Evolutionary conservation across 1,140 invertebrate species (phyloP).

Genomic region (Megalonaias nervosa): DNA sequence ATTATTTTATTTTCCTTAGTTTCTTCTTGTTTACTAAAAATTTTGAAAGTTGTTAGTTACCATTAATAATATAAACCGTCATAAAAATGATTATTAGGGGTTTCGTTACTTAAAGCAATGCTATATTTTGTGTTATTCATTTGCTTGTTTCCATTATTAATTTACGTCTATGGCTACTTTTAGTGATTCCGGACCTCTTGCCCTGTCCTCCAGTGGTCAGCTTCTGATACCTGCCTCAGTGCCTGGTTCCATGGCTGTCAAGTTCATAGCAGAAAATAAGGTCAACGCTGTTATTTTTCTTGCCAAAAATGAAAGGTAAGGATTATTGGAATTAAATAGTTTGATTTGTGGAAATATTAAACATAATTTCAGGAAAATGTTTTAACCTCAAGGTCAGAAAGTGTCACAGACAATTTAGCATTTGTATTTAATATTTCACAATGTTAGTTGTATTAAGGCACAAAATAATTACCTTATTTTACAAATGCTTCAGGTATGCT

Average conservation of each 20-base stretch:
- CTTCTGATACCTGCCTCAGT: conserved; percentile 61
- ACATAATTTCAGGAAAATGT: too few relatives aligned
- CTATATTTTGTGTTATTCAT: background rate
- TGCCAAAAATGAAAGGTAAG: conserved; percentile 49
- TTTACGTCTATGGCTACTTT: conserved; percentile 5
- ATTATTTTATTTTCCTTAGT: background rate
- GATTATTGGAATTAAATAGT: too few relatives aligned
- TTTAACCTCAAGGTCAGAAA: too few relatives aligned
- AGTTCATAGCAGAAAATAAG: conserved; percentile 55
- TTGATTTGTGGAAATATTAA: too few relatives aligned
- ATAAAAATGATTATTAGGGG: background rate
- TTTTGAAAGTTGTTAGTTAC: background rate
- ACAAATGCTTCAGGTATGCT: too few relatives aligned
- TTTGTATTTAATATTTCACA: too few relatives aligned
- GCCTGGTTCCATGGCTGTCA: conserved; percentile 57
- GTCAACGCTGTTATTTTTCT: conserved; percentile 45
- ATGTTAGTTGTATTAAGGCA: too few relatives aligned
- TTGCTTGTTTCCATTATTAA: background rate
- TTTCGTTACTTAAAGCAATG: background rate
- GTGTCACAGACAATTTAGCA: too few relatives aligned
- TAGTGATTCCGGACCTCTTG: conserved; percentile 61
- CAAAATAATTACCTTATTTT: too few relatives aligned
- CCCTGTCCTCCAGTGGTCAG: conserved; percentile 55
- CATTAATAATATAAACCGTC: background rate
- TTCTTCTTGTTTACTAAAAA: background rate